phyloP scores from a whole-genome alignment of 2,888 invertebrate genomes.

The Ctena decussata region DNA sequence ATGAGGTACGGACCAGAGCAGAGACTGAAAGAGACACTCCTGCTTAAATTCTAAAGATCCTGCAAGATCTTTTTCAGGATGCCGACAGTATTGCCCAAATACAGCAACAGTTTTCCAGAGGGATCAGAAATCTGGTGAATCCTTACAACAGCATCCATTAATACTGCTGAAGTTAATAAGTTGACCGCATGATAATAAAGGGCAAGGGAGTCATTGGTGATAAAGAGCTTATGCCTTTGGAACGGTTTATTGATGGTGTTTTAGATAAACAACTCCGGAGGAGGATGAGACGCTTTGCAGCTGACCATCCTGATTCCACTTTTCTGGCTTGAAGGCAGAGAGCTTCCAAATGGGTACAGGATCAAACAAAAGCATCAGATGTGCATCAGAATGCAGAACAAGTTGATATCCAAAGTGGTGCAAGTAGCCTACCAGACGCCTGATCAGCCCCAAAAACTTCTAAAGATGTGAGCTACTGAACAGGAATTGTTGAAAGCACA shows the following conservation, averaged over 20 bases:
- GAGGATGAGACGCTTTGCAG: neutral
- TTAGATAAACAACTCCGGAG: neutral
- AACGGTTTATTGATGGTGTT: neutral
- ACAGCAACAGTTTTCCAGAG: conserved; percentile 16
- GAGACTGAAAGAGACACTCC: conserved; percentile 18
- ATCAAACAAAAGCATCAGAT: neutral
- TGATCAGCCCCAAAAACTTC: neutral
- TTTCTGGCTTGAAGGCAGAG: conserved; percentile 30
- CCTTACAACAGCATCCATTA: conserved; percentile 16
- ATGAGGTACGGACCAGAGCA: conserved; percentile 10
- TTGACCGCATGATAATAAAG: neutral
- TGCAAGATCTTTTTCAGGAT: conserved; percentile 19
- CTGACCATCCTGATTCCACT: neutral
- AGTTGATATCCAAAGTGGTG: too few species aligned
- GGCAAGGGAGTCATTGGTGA: neutral
- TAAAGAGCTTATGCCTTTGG: neutral
- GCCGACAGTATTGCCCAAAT: conserved; percentile 32
- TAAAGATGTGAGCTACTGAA: neutral
- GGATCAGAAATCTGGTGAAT: neutral
- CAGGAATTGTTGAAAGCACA: neutral
- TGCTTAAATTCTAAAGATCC: conserved; percentile 20
- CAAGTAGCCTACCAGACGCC: neutral
- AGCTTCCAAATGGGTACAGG: conserved; percentile 21
- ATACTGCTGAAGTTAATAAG: neutral
- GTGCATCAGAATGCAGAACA: neutral